Conservation (phyloP, 1,140 invertebrate species). For the honey bee (Apis mellifera) region Amel_HAv3.1 CM009943.2:7319001-7319500, state of each 20-base stretch:
- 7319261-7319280: constrained; percentile 47
- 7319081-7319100: neutral
- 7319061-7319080: constrained; percentile 11
- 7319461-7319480: neutral
- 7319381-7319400: constrained; percentile 11
- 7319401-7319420: constrained; percentile 39
- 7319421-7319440: neutral
- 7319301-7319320: constrained; percentile 60
- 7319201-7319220: constrained; percentile 15
- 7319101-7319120: constrained; percentile 5
- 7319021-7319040: constrained; percentile 2
- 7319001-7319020: constrained; percentile 13
- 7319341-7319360: constrained; percentile 53
- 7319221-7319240: constrained; percentile 27
- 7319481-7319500: constrained; percentile 3
- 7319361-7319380: constrained; percentile 29
- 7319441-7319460: neutral
- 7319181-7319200: constrained; percentile 41
- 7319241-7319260: constrained; percentile 28
- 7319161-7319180: constrained; percentile 46
- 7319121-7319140: no score
- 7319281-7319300: constrained; percentile 55
- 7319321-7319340: constrained; percentile 60
- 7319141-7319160: constrained; percentile 38
- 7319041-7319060: neutral